These are phyloP conservation scores for Drosophila hydei DNA, from an alignment of 1,140 invertebrate species.

Conservation along the genomic window DNA sequence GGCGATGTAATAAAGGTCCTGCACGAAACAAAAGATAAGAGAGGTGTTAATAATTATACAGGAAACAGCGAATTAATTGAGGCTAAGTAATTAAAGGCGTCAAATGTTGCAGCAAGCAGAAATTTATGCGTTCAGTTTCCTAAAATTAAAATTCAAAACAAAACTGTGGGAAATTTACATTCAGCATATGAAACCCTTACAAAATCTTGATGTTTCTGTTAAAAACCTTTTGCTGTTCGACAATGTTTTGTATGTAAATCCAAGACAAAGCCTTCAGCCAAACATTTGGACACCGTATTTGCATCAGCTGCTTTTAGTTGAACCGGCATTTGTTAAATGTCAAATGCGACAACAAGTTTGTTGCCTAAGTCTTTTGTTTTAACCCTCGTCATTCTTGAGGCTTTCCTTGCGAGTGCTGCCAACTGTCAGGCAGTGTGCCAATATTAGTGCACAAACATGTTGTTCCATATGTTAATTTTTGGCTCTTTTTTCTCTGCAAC, in stretches of 20 bases:
- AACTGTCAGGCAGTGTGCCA: slow-evolving; percentile 20
- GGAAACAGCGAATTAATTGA: slow-evolving; percentile 31
- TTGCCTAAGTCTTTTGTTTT: slow-evolving; percentile 58
- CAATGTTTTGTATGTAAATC: not conserved
- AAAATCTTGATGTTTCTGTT: not conserved
- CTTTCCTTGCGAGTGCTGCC: not conserved
- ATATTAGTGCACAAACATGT: slow-evolving; percentile 25
- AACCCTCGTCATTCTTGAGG: slow-evolving; percentile 43
- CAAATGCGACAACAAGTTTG: slow-evolving; percentile 25
- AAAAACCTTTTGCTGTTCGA: not conserved
- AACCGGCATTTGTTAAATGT: slow-evolving; percentile 27
- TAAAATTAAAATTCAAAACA: not conserved
- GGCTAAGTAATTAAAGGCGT: not conserved
- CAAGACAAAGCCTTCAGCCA: not conserved
- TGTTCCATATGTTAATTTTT: slow-evolving; percentile 53
- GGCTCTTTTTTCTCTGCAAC: slow-evolving; percentile 18
- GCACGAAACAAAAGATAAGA: slow-evolving; percentile 49
- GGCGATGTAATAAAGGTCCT: slow-evolving; percentile 85
- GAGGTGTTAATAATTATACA: slow-evolving; percentile 44
- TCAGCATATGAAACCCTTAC: not conserved
- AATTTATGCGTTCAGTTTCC: too few species aligned
- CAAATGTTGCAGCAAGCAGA: not conserved
- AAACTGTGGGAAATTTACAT: not conserved
- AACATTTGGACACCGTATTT: not conserved
- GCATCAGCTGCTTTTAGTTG: not conserved